Percentiles rank a stretch among this genome's conserved stretches.
Conservation (phyloP, 2,888 invertebrate genomes). For the Andrena bucephala region DNA sequence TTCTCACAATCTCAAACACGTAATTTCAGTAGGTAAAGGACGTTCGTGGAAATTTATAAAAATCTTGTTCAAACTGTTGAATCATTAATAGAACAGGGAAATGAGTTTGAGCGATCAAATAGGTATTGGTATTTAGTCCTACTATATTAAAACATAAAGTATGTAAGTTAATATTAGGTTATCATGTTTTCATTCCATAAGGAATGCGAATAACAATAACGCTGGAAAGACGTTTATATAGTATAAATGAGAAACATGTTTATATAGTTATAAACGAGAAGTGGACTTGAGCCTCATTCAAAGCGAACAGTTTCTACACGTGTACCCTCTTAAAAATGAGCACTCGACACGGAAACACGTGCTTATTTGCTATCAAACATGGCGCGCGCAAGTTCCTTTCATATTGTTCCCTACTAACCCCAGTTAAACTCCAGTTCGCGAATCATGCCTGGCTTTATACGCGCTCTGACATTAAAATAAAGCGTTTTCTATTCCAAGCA, state of each 20-base stretch:
- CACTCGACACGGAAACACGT: constrained; percentile 2
- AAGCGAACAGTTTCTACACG: not conserved
- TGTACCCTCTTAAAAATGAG: not conserved
- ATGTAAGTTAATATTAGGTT: too few relatives aligned
- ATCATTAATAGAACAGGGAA: too few relatives aligned
- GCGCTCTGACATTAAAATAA: not conserved
- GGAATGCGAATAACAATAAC: too few relatives aligned
- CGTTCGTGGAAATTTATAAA: too few relatives aligned
- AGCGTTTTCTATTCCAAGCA: not conserved
- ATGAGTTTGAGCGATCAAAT: too few relatives aligned
- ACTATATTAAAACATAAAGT: too few relatives aligned
- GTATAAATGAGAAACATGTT: not conserved
- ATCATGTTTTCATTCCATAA: too few relatives aligned
- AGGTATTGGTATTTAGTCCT: too few relatives aligned
- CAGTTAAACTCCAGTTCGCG: not conserved
- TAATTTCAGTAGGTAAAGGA: too few relatives aligned
- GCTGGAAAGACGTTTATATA: not conserved
- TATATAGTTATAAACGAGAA: not conserved
- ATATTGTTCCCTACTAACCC: constrained; percentile 1
- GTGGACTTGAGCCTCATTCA: not conserved
- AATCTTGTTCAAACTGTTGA: too few relatives aligned
- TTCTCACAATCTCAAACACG: too few relatives aligned
- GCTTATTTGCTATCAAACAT: not conserved
- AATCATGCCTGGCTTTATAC: not conserved
- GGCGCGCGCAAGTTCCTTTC: not conserved